A percentile compares a stretch with the other conserved stretches of the same genome.
Conservation (phyloP, 1,140 invertebrate species). For the Brachionus angularis region DNA sequence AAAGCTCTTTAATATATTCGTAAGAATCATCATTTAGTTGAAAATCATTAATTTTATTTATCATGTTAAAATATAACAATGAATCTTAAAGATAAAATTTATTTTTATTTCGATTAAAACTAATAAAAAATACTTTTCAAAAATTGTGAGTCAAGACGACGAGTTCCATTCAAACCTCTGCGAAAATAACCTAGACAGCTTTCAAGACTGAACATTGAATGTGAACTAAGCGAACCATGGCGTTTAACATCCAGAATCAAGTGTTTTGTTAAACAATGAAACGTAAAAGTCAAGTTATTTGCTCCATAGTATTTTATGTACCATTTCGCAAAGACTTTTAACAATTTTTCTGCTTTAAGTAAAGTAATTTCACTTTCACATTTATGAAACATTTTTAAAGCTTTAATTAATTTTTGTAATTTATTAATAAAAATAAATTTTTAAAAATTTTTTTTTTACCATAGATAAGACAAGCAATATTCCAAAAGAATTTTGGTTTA, state of each 20-base stretch:
- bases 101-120: background rate
- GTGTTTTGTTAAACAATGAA: conserved; percentile 28
- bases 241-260: conserved; percentile 1
- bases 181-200: conserved; percentile 2
- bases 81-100: background rate
- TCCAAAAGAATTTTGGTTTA: conserved; percentile 8
- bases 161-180: background rate
- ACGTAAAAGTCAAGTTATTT: conserved; percentile 27
- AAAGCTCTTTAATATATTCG: conserved; percentile 6
- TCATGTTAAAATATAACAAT: background rate
- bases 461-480: conserved; percentile 11
- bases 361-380: background rate
- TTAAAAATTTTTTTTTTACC: background rate
- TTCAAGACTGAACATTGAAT: conserved; percentile 22
- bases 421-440: no score
- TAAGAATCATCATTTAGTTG: background rate
- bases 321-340: conserved; percentile 28
- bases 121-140: background rate
- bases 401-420: background rate
- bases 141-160: background rate
- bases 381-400: conserved; percentile 7
- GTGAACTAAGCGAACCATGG: background rate
- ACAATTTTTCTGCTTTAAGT: conserved; percentile 6
- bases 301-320: conserved; percentile 23
- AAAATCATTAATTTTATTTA: background rate